A percentile compares a stretch with the other conserved stretches of the same genome.
Conservation (phyloP, 2,113 vertebrate genomes). For the Protobothrops mucrosquamatus region DNA sequence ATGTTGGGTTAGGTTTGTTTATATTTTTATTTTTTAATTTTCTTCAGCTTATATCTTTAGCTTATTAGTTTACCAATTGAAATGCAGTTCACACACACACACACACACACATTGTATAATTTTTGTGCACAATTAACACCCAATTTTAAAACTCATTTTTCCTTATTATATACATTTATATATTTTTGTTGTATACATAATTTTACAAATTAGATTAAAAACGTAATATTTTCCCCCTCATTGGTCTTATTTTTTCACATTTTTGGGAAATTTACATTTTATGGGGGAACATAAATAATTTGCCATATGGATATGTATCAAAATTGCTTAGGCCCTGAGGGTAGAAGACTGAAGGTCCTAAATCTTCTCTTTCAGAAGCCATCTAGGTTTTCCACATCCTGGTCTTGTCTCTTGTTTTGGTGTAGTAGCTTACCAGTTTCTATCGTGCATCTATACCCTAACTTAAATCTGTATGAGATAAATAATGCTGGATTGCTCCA, state of each 20-base stretch:
- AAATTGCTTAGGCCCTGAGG: background rate
- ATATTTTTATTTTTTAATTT: background rate
- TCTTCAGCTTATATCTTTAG: background rate
- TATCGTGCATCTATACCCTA: background rate
- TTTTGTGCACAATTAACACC: background rate
- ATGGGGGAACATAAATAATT: background rate
- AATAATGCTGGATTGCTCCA: too few species aligned
- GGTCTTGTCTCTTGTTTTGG: background rate
- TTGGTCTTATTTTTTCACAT: background rate
- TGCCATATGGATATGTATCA: background rate
- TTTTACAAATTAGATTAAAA: background rate
- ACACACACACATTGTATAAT: background rate
- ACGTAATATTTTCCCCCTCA: background rate
- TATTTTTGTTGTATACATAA: background rate
- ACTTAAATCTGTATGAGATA: background rate
- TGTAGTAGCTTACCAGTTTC: background rate
- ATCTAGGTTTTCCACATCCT: background rate
- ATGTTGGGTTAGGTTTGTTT: background rate
- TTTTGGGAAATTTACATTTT: background rate
- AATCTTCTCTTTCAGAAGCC: background rate
- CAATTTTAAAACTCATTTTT: background rate
- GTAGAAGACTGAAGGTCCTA: background rate
- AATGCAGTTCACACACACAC: background rate
- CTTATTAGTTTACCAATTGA: background rate
- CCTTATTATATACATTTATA: background rate